A percentile compares a stretch with the other conserved stretches of the same genome.
phyloP scores from a whole-genome alignment of 2,797 vertebrate genomes.

The Sebastes minor region DNA sequence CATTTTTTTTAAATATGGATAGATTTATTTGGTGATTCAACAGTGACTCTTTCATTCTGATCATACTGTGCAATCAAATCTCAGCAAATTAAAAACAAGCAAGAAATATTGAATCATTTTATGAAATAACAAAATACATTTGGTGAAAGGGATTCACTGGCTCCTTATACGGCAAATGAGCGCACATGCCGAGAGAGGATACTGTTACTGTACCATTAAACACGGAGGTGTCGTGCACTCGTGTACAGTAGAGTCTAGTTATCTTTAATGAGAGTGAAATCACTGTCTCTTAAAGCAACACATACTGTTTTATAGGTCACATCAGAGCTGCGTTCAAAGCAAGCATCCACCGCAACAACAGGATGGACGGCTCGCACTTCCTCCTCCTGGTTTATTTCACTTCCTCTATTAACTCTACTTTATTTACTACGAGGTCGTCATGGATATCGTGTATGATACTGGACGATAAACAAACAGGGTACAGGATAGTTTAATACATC shows the following conservation, averaged over 20 bases:
- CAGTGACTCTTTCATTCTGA: neutral
- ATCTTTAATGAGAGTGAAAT: conserved; percentile 81
- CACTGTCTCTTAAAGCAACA: conserved; percentile 76
- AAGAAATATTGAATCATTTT: neutral
- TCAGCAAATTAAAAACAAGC: neutral
- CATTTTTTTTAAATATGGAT: neutral
- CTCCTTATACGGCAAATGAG: neutral
- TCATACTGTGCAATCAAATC: neutral
- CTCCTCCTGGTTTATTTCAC: conserved; percentile 65
- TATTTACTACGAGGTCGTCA: conserved; percentile 54
- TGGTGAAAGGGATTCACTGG: conserved; percentile 21
- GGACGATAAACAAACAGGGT: conserved; percentile 30
- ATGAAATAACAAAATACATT: neutral
- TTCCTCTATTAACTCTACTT: conserved; percentile 73
- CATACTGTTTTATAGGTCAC: conserved; percentile 84
- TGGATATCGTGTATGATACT: conserved; percentile 43
- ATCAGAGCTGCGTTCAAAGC: conserved; percentile 79
- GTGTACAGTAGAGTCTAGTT: conserved; percentile 59
- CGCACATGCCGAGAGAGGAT: neutral
- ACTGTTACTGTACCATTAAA: conserved; percentile 22
- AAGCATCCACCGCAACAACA: conserved; percentile 73
- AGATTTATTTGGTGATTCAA: neutral
- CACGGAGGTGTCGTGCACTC: conserved; percentile 27
- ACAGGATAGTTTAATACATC: neutral
- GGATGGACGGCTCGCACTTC: conserved; percentile 75